Conservation (phyloP, 2,888 invertebrate species). For the Busseola fusca region DNA sequence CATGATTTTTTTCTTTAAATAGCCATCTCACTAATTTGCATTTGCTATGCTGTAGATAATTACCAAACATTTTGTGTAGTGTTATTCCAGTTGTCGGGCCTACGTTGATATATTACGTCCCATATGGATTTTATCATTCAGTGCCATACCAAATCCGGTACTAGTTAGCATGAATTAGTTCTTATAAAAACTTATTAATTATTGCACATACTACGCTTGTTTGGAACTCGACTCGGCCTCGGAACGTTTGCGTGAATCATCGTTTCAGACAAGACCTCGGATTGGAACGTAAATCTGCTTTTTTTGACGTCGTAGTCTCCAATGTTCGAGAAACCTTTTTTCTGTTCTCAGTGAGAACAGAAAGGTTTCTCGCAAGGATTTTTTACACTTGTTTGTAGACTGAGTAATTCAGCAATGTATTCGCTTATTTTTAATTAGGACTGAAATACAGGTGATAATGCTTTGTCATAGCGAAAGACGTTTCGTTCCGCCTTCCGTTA, state of each 20-base stretch:
- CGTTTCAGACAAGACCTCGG: slow-evolving; percentile 45
- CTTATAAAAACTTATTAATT: slow-evolving; percentile 42
- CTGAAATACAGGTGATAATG: slow-evolving; percentile 17
- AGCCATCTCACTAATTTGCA: neutral
- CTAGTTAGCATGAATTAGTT: slow-evolving; percentile 31
- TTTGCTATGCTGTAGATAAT: neutral
- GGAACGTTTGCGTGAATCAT: slow-evolving; percentile 50
- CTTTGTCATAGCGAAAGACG: slow-evolving; percentile 15
- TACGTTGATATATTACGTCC: slow-evolving; percentile 7
- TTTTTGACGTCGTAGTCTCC: slow-evolving; percentile 26
- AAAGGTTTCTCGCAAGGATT: slow-evolving; percentile 10
- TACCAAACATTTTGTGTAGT: neutral
- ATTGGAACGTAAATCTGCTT: slow-evolving; percentile 44
- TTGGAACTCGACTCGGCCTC: slow-evolving; percentile 42
- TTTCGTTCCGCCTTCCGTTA: slow-evolving; percentile 17
- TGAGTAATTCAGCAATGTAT: slow-evolving; percentile 27
- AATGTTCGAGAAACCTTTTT: slow-evolving; percentile 50
- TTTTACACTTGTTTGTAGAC: slow-evolving; percentile 23
- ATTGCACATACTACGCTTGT: slow-evolving; percentile 35
- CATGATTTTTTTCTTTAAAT: neutral
- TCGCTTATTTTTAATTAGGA: slow-evolving; percentile 16
- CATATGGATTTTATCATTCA: slow-evolving; percentile 23
- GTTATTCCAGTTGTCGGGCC: slow-evolving; percentile 19
- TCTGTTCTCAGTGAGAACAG: neutral
- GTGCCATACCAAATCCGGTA: slow-evolving; percentile 38